These are phyloP conservation scores for Mnemiopsis leidyi DNA, from an alignment of 37 sponge, comb jelly and placozoan genomes.

Conservation along the genomic window DNA sequence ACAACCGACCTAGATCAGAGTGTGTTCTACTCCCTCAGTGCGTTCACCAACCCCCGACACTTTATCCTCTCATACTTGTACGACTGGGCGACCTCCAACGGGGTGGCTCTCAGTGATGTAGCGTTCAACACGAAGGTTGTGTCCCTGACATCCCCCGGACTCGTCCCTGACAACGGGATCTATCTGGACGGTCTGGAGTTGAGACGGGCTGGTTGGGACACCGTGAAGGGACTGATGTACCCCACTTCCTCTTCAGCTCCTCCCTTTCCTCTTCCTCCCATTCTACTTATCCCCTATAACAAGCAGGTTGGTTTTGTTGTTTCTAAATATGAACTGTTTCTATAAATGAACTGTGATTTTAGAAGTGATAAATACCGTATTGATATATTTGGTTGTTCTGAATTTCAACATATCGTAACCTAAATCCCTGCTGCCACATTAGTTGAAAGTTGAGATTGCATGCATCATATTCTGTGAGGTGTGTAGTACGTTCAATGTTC, in stretches of 20 bases:
- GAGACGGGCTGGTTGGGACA: conserved; percentile 48
- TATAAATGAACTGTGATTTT: too few species aligned
- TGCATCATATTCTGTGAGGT: too few species aligned
- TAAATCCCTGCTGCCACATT: too few species aligned
- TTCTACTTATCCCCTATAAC: background rate
- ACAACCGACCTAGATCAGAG: background rate
- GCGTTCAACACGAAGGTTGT: background rate
- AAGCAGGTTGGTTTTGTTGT: too few species aligned
- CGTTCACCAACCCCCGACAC: conserved; percentile 13
- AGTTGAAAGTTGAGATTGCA: too few species aligned
- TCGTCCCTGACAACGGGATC: background rate
- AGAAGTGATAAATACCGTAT: too few species aligned
- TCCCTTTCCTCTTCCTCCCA: conserved; percentile 43
- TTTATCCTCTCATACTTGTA: conserved; percentile 38
- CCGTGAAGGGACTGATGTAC: conserved; percentile 40
- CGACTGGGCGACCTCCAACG: conserved; percentile 33
- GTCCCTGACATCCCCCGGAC: background rate
- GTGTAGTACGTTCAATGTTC: too few species aligned
- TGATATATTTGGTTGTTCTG: too few species aligned
- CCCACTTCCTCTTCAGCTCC: conserved; percentile 49
- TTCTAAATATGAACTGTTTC: too few species aligned
- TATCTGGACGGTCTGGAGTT: conserved; percentile 39
- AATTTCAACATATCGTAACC: too few species aligned
- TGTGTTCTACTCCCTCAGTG: background rate
- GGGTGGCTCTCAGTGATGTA: conserved; percentile 25